Percentiles rank a stretch among this genome's conserved stretches.
These are phyloP conservation scores for Paradisaea rubra DNA, from an alignment of 2,113 vertebrate species.

Conservation along the genomic window DNA sequence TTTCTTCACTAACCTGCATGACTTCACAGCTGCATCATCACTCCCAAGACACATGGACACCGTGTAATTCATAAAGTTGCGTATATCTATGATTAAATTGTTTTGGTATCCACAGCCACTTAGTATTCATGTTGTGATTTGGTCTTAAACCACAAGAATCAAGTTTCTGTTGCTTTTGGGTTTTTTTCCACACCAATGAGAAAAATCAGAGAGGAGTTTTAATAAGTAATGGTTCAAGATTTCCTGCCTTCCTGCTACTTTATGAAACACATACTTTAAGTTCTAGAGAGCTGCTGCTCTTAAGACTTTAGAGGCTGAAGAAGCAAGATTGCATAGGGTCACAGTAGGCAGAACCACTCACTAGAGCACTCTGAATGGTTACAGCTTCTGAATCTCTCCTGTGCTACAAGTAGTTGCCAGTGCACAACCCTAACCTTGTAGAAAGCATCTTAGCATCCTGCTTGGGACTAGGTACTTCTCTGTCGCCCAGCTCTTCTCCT, in stretches of 20 bases:
- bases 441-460: not conserved
- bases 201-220: not conserved
- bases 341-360: not conserved
- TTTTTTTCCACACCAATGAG: accelerated
- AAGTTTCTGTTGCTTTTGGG: not conserved
- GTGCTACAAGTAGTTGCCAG: not conserved
- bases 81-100: not conserved
- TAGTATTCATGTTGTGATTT: not conserved
- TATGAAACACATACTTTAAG: not conserved
- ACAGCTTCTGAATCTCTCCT: not conserved
- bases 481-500: not conserved
- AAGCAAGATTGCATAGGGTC: not conserved
- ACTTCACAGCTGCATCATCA: not conserved
- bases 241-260: not conserved
- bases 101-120: not conserved
- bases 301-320: not conserved
- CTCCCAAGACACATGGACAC: not conserved
- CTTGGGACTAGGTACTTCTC: not conserved
- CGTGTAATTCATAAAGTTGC: not conserved
- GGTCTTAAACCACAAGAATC: not conserved
- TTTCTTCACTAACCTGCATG: not conserved
- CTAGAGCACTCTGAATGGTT: not conserved
- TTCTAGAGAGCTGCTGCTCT: not conserved
- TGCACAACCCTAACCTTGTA: not conserved
- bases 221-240: not conserved